phyloP scores from a whole-genome alignment of 2,797 vertebrate genomes.

The Paramormyrops hopkinsi region DNA sequence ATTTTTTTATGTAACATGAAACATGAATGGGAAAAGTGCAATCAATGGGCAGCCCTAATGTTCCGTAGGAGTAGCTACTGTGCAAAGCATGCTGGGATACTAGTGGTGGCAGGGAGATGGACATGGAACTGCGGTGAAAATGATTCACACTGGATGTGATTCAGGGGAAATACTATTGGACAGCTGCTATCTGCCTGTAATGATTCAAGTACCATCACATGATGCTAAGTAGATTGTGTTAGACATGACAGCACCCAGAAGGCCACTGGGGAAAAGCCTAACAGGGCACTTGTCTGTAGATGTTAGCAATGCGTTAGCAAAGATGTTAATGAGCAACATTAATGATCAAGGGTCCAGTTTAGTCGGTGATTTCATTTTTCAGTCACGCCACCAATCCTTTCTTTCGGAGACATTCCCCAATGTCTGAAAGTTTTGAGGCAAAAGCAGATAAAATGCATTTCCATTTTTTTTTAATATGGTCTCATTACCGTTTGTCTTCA shows the following conservation, averaged over 20 bases:
- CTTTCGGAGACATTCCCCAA: slow-evolving; percentile 64
- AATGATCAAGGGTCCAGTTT: slow-evolving; percentile 40
- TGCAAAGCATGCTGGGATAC: slow-evolving; percentile 18
- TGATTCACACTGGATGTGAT: slow-evolving; percentile 33
- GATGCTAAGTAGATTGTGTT: slow-evolving; percentile 45
- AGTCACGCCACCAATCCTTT: slow-evolving; percentile 52
- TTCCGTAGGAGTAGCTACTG: background rate
- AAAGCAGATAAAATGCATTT: slow-evolving; percentile 38
- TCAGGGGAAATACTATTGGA: slow-evolving; percentile 21
- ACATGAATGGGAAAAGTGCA: background rate
- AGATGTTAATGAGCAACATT: slow-evolving; percentile 40
- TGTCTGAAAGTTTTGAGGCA: slow-evolving; percentile 59
- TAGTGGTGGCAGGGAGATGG: background rate
- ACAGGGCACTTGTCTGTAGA: slow-evolving; percentile 20
- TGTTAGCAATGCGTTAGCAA: slow-evolving; percentile 37
- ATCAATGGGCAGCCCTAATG: background rate
- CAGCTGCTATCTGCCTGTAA: slow-evolving; percentile 16
- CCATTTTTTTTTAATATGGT: slow-evolving; percentile 43
- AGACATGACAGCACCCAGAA: slow-evolving; percentile 28
- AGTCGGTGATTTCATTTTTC: slow-evolving; percentile 41
- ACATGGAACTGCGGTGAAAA: background rate
- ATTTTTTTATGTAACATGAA: background rate
- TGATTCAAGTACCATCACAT: slow-evolving; percentile 12
- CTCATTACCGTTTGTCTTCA: slow-evolving; percentile 58
- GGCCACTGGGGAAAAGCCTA: background rate